phyloP scores from a whole-genome alignment of 2,888 invertebrate species.

The Ethmia dodecea region DNA sequence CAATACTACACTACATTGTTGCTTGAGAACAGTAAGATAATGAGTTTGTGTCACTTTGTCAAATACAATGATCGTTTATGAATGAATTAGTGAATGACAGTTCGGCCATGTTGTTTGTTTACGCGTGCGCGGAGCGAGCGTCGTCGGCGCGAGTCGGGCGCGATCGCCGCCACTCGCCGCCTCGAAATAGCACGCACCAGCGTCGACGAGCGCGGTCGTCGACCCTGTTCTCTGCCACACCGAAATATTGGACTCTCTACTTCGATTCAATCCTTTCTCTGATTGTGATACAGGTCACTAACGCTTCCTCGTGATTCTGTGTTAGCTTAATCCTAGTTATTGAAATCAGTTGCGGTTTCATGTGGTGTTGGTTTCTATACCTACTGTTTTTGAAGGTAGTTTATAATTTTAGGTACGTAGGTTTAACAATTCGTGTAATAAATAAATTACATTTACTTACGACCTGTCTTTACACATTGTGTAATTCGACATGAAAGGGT shows the following conservation, averaged over 20 bases:
- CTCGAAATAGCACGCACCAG: slow-evolving; percentile 73
- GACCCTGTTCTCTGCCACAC: slow-evolving; percentile 65
- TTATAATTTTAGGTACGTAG: too few species aligned
- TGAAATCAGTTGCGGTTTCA: too few species aligned
- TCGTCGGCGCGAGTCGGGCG: slow-evolving; percentile 55
- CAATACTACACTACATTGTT: background rate
- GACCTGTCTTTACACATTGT: too few species aligned
- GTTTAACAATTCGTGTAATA: too few species aligned
- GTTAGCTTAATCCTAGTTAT: too few species aligned
- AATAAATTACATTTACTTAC: too few species aligned
- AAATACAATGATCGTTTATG: slow-evolving; percentile 67
- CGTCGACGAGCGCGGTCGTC: slow-evolving; percentile 66
- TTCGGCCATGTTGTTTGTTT: slow-evolving; percentile 72
- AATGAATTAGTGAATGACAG: slow-evolving; percentile 76
- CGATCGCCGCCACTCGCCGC: slow-evolving; percentile 51
- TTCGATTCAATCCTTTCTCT: slow-evolving; percentile 54
- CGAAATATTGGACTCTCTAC: slow-evolving; percentile 68
- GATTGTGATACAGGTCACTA: slow-evolving; percentile 23
- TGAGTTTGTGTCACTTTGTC: slow-evolving; percentile 55
- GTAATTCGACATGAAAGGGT: too few species aligned
- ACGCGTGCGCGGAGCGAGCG: slow-evolving; percentile 58
- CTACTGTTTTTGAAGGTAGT: too few species aligned
- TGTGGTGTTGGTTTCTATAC: too few species aligned
- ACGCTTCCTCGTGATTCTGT: too few species aligned
- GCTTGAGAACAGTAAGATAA: slow-evolving; percentile 28